Conservation (phyloP, 2,888 invertebrate genomes). For the Brachynemurus nebulosus region DNA sequence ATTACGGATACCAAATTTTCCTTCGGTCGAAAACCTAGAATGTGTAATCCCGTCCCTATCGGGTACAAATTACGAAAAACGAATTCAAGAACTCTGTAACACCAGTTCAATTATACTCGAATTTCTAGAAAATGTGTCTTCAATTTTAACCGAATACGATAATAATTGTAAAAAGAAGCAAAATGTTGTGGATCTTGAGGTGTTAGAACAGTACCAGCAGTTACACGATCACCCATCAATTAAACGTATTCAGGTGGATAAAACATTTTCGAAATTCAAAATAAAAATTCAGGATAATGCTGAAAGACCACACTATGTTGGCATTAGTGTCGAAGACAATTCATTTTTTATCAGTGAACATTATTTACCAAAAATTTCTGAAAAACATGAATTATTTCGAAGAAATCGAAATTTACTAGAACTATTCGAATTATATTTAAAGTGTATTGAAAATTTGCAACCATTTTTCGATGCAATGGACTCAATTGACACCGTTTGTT, state of each 20-base stretch:
- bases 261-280: background rate
- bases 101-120: background rate
- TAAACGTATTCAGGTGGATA: background rate
- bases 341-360: slow-evolving; percentile 23
- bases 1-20: slow-evolving; percentile 1
- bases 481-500: slow-evolving; percentile 27
- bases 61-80: background rate
- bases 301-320: background rate
- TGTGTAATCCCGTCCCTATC: background rate
- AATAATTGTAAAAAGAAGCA: background rate
- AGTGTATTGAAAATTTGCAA: slow-evolving; percentile 24
- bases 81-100: background rate
- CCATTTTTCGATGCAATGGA: slow-evolving; percentile 31
- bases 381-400: slow-evolving; percentile 12
- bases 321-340: slow-evolving; percentile 7
- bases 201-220: background rate
- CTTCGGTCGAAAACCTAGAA: background rate
- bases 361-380: slow-evolving; percentile 22
- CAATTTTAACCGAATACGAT: background rate
- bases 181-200: background rate
- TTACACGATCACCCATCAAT: background rate
- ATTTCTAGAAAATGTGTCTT: background rate
- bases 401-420: slow-evolving; percentile 21
- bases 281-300: background rate
- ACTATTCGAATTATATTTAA: slow-evolving; percentile 24